A percentile compares a stretch with the other conserved stretches of the same genome.
Evolutionary conservation across 1,140 invertebrate genomes (phyloP).

Genomic region (Aphelenchoides fujianensis): DNA sequence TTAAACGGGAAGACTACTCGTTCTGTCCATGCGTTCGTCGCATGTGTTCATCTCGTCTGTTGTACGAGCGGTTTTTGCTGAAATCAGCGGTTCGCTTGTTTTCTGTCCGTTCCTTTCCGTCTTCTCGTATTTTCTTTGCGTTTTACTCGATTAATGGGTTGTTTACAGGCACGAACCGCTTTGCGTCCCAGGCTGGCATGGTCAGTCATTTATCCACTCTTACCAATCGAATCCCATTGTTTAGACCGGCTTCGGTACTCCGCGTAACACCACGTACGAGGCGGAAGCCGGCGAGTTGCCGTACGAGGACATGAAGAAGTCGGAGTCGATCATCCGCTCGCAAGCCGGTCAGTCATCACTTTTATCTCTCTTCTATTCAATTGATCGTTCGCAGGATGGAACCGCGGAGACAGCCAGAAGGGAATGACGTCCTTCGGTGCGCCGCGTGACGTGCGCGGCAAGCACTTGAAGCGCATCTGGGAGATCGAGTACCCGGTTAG

Average conservation of each 20-base stretch:
- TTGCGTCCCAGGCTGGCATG: constrained; percentile 60
- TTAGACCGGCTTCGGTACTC: constrained; percentile 28
- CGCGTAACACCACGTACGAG: constrained; percentile 61
- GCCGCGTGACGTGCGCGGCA: constrained; percentile 56
- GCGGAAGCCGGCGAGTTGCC: constrained; percentile 61
- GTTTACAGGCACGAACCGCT: too few species aligned
- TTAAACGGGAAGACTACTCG: too few species aligned
- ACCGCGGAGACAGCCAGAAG: too few species aligned
- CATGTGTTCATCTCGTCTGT: too few species aligned
- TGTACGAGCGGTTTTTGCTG: too few species aligned
- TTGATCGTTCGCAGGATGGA: too few species aligned
- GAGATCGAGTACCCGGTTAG: constrained; percentile 40
- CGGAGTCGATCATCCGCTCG: constrained; percentile 60
- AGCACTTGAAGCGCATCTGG: constrained; percentile 60
- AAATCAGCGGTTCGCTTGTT: constrained; percentile 54
- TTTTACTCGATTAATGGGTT: too few species aligned
- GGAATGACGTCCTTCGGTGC: constrained; percentile 53
- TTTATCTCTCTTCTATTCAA: too few species aligned
- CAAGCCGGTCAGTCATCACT: constrained; percentile 63
- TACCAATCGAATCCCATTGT: background rate
- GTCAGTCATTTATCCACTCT: constrained; percentile 52
- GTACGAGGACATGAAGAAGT: constrained; percentile 63
- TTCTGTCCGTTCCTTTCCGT: too few species aligned
- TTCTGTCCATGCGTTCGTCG: too few species aligned
- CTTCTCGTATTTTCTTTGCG: too few species aligned